Evolutionary conservation across 2,797 vertebrate species (phyloP).

Genomic region (Fratercula arctica): DNA sequence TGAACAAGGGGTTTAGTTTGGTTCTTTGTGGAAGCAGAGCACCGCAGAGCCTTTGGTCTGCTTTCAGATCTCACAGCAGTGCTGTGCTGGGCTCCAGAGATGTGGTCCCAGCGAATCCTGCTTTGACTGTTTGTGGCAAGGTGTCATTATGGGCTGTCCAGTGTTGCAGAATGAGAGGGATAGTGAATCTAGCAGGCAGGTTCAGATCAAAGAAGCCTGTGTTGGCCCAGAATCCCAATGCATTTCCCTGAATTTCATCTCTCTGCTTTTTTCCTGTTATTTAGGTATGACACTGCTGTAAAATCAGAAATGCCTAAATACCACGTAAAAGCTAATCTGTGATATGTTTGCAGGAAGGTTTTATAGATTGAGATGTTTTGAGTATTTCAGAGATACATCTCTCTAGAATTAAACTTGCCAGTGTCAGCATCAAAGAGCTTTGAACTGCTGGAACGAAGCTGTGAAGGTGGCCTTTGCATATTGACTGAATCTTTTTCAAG

Average conservation of each 20-base stretch:
- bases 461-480: slow-evolving; percentile 34
- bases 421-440: slow-evolving; percentile 41
- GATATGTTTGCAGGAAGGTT: neutral
- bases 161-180: neutral
- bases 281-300: neutral
- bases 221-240: neutral
- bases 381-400: slow-evolving; percentile 4
- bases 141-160: neutral
- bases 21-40: neutral
- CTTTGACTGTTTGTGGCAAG: neutral
- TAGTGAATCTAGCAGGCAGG: neutral
- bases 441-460: slow-evolving; percentile 13
- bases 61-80: neutral
- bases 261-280: neutral
- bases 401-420: neutral
- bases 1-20: neutral
- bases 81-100: neutral
- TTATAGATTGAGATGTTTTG: neutral
- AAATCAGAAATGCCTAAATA: neutral
- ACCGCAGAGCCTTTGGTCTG: neutral
- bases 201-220: neutral
- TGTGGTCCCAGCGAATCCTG: neutral
- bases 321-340: neutral
- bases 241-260: neutral
- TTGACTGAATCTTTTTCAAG: slow-evolving; percentile 19